Percentiles rank a stretch among this genome's conserved stretches.
These are phyloP conservation scores for Conomelus anceps DNA, from an alignment of 2,888 invertebrate species.

Conservation along the genomic window DNA sequence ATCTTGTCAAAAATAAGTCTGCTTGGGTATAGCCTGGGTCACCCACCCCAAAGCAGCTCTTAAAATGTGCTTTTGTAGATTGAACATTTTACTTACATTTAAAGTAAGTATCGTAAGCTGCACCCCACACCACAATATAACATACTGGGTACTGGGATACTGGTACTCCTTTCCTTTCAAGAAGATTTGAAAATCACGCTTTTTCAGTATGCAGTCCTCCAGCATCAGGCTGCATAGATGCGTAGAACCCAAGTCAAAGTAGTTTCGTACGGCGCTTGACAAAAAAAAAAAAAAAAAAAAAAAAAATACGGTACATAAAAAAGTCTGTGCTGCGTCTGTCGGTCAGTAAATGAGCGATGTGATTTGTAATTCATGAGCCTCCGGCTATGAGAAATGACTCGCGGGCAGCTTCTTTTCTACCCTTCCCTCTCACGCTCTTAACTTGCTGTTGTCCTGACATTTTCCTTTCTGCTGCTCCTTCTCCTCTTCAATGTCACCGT, in stretches of 20 bases:
- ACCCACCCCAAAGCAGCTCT: no score
- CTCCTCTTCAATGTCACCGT: not conserved
- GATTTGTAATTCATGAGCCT: not conserved
- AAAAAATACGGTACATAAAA: no score
- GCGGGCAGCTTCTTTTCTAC: not conserved
- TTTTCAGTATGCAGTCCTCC: no score
- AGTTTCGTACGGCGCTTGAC: not conserved
- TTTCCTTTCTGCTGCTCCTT: constrained; percentile 5
- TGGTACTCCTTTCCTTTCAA: no score
- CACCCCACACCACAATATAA: no score
- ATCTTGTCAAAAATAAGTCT: no score
- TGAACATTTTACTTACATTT: no score
- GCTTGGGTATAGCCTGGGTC: no score
- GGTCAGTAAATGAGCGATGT: not conserved
- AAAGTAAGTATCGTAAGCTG: no score
- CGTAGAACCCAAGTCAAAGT: not conserved
- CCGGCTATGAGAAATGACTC: not conserved
- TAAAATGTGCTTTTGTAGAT: no score
- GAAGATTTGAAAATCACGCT: no score
- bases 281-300: not conserved
- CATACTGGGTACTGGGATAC: no score
- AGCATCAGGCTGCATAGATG: not conserved
- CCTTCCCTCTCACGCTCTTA: constrained; percentile 16
- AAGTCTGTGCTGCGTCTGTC: not conserved
- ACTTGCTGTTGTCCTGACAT: constrained; percentile 29